Evolutionary conservation across 2,888 invertebrate genomes (phyloP).

Genomic region (Acronicta leporina): DNA sequence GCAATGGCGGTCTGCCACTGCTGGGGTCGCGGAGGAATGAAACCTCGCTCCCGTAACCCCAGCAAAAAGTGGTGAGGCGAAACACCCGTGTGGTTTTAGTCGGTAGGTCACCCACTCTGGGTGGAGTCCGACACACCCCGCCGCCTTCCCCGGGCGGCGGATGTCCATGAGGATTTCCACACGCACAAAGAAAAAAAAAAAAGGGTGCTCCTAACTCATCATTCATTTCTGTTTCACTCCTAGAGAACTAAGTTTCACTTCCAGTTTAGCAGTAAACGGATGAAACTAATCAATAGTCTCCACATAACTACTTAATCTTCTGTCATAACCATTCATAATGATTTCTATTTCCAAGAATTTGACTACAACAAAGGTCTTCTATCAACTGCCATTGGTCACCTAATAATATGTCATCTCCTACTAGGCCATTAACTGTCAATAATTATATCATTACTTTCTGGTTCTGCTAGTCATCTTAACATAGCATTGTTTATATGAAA

Average conservation of each 20-base stretch:
- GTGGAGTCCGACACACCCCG: too few relatives aligned
- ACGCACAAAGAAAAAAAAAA: too few relatives aligned
- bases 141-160: too few relatives aligned
- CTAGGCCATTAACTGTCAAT: slow-evolving; percentile 17
- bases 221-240: too few relatives aligned
- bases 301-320: slow-evolving; percentile 6
- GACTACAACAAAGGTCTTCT: slow-evolving; percentile 4
- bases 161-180: too few relatives aligned
- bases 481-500: slow-evolving; percentile 2
- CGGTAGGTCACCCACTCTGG: too few relatives aligned
- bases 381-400: slow-evolving; percentile 1
- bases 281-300: slow-evolving; percentile 4
- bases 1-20: too few relatives aligned
- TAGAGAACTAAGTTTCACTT: background rate
- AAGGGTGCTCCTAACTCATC: too few relatives aligned
- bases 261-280: background rate
- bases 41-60: too few relatives aligned
- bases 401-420: slow-evolving; percentile 30
- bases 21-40: too few relatives aligned
- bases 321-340: slow-evolving; percentile 21
- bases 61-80: too few relatives aligned
- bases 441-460: slow-evolving; percentile 33
- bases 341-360: slow-evolving; percentile 28
- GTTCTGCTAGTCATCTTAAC: slow-evolving; percentile 36
- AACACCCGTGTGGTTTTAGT: too few relatives aligned